Base-by-base conservation (phyloP, 2,888 invertebrate species). In the Trichogramma dendrolimi region DNA sequence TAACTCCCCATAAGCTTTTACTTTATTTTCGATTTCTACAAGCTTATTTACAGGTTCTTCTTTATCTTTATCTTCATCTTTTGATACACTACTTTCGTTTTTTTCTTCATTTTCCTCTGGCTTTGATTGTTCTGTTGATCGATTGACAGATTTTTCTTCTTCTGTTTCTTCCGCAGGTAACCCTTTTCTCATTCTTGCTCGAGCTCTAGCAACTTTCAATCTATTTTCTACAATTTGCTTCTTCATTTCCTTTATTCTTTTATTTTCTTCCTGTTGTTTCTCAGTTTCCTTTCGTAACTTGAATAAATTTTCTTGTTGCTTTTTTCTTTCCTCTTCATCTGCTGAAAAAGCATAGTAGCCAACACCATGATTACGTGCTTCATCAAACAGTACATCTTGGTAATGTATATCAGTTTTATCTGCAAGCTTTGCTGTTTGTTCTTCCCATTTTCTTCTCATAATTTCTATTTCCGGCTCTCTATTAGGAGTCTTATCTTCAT, bases 261-360 rank as follows among this genome's bases (percentile, higher is more conserved):
- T 84, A 0, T 87, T 85, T 55, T 85, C 83, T 60, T 82, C 82
- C 73, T 92, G 92, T 60, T 87, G 85, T 11, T 81, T 79, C 62
- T 87, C 78, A 0, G 94, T 94, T 72, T 89, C 87, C 63, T 85
- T 81, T 0, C 94, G 84, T 41, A 88, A 79, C 67, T 87, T 86
- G 55, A 85, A 82, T 60, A 97, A 81, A 69, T 88, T 88, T 56
- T 87, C 87, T 82, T 94, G 91, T 79, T 97, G 94, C 70, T 87
- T 85, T 1, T 83, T 81, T 68, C 96, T 86, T 71, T 88, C 86
- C 3, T 84, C 83, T 70, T 94, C 93, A 71, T 96, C 91, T 51
- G 89, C 90, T 10, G 95, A 92, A 79, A 97, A 96, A 38, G 89
- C 86, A 80, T 89, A 96, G 80, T 93, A 97, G 5, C 92, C 93